phyloP scores from a whole-genome alignment of 2,888 invertebrate species.

The Oscheius sp. region DNA sequence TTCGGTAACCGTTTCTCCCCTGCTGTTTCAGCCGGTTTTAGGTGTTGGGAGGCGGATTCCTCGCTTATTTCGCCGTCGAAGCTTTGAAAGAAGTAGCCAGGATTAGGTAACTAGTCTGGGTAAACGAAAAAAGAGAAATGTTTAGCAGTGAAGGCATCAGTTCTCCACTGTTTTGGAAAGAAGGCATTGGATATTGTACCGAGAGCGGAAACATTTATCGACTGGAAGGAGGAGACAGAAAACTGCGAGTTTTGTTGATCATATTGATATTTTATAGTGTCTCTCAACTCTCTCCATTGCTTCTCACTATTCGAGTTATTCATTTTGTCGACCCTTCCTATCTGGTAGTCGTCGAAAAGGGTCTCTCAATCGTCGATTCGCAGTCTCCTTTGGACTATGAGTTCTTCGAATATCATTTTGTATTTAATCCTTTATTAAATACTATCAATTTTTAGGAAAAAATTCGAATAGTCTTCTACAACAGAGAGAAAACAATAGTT shows the following conservation, averaged over 20 bases:
- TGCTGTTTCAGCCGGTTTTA: not conserved
- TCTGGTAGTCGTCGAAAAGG: not conserved
- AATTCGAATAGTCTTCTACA: not conserved
- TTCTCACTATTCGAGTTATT: not conserved
- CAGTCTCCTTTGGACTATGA: conserved; percentile 4
- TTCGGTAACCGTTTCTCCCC: conserved; percentile 20
- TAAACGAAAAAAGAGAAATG: not conserved
- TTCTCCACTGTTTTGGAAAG: not conserved
- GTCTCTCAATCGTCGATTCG: not conserved
- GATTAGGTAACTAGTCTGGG: not conserved
- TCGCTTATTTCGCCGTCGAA: not conserved
- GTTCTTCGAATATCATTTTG: conserved; percentile 8
- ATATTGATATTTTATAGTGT: not conserved
- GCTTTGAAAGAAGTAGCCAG: not conserved
- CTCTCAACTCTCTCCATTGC: not conserved
- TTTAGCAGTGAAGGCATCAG: not conserved
- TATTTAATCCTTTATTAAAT: not conserved
- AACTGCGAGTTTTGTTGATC: not conserved
- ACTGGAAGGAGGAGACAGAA: not conserved
- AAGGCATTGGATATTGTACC: not conserved
- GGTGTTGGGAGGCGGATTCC: conserved; percentile 1
- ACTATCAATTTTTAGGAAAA: conserved; percentile 2
- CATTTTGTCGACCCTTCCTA: not conserved
- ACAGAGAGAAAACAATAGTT: not conserved
- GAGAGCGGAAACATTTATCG: not conserved